phyloP scores from a whole-genome alignment of 2,113 vertebrate species.

The Myotis brandtii region DNA sequence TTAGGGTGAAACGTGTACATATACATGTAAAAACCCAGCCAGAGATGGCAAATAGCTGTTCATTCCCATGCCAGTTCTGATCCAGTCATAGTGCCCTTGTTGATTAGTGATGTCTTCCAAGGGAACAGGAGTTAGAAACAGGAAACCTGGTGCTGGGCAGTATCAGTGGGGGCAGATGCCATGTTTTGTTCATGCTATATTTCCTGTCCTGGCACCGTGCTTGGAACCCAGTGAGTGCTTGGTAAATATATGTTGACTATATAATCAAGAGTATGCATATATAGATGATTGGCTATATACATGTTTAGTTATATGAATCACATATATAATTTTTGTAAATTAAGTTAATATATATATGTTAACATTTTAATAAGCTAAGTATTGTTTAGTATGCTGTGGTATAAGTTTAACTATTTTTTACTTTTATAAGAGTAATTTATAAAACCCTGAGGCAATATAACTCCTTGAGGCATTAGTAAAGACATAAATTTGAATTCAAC shows the following conservation, averaged over 20 bases:
- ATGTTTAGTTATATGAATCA: background rate
- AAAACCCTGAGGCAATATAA: background rate
- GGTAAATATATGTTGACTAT: background rate
- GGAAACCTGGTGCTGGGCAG: background rate
- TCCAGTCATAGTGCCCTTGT: background rate
- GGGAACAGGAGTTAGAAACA: background rate
- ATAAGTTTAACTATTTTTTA: background rate
- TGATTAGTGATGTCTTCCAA: background rate
- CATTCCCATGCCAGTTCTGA: background rate
- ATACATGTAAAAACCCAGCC: background rate
- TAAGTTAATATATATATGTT: background rate
- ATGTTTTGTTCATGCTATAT: background rate
- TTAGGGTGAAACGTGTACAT: background rate
- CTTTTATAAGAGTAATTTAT: constrained; percentile 15
- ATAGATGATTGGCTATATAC: background rate
- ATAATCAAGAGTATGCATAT: background rate
- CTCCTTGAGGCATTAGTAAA: background rate
- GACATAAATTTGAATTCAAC: constrained; percentile 19
- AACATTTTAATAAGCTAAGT: background rate
- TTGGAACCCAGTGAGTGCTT: background rate
- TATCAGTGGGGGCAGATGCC: background rate
- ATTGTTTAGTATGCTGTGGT: background rate
- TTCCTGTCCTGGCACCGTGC: background rate
- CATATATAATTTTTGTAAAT: background rate
- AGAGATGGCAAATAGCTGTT: background rate